Conservation (phyloP, 2,113 vertebrate genomes). For the Pelvicachromis taeniatus region DNA sequence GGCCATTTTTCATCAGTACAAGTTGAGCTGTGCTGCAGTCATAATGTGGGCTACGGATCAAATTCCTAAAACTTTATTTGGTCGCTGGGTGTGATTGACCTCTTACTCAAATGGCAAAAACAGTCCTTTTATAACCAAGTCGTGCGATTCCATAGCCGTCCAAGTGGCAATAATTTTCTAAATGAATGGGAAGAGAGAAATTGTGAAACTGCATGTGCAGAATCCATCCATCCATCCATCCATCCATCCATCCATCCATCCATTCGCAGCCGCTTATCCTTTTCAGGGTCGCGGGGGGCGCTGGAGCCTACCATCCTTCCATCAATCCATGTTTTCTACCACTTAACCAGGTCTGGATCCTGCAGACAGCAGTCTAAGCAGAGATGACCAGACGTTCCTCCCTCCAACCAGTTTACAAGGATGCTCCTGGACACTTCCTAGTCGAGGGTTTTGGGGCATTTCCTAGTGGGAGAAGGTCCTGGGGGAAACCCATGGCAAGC, state of each 20-base stretch:
- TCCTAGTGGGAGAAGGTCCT: background rate
- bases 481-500: background rate
- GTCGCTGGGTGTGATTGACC: background rate
- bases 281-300: no score
- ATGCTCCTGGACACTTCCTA: background rate
- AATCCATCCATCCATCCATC: background rate
- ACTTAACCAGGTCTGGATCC: background rate
- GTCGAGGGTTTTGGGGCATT: background rate
- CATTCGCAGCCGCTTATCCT: no score
- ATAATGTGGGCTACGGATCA: background rate
- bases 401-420: background rate
- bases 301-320: no score
- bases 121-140: background rate
- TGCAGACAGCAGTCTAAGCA: background rate
- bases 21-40: background rate
- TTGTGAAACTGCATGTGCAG: background rate
- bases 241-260: background rate
- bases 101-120: background rate
- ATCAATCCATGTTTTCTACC: background rate
- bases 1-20: background rate
- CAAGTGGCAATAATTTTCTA: background rate
- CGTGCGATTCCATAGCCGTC: background rate
- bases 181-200: background rate
- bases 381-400: background rate
- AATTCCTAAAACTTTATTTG: background rate